Conservation (phyloP, 1,140 invertebrate species). For the Drosophila neocordata region DNA sequence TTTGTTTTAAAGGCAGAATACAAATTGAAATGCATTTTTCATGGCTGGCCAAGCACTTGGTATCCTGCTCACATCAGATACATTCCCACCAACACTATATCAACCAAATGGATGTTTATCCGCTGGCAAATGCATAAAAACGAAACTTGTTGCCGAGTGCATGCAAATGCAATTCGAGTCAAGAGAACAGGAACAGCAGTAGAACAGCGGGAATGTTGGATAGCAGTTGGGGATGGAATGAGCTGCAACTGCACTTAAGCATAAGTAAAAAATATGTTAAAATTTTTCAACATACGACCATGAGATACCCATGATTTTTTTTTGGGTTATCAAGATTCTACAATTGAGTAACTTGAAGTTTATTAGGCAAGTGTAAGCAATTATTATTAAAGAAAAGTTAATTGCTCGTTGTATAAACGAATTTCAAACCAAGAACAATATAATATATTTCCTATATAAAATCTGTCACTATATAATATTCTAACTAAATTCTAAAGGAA, state of each 20-base stretch:
- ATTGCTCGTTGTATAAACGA: too few relatives aligned
- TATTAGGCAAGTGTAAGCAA: too few relatives aligned
- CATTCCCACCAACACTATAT: background rate
- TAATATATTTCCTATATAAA: too few relatives aligned
- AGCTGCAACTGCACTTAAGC: conserved; percentile 46
- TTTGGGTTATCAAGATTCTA: too few relatives aligned
- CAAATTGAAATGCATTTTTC: conserved; percentile 77
- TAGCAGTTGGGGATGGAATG: too few relatives aligned
- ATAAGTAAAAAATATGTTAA: conserved; percentile 19
- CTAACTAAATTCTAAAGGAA: too few relatives aligned
- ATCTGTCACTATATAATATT: too few relatives aligned
- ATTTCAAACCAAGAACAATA: too few relatives aligned
- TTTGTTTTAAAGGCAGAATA: conserved; percentile 56
- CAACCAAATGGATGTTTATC: conserved; percentile 54
- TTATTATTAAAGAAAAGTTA: too few relatives aligned
- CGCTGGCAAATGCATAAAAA: conserved; percentile 70
- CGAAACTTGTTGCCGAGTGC: conserved; percentile 24
- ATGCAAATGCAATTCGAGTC: conserved; percentile 57
- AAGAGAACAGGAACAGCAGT: too few relatives aligned
- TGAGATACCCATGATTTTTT: background rate
- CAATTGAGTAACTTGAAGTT: too few relatives aligned
- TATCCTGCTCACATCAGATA: background rate
- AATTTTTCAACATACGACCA: background rate
- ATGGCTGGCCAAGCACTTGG: conserved; percentile 29
- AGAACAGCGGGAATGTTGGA: too few relatives aligned